phyloP scores from a whole-genome alignment of 2,888 invertebrate genomes.

The Molanna angustata region DNA sequence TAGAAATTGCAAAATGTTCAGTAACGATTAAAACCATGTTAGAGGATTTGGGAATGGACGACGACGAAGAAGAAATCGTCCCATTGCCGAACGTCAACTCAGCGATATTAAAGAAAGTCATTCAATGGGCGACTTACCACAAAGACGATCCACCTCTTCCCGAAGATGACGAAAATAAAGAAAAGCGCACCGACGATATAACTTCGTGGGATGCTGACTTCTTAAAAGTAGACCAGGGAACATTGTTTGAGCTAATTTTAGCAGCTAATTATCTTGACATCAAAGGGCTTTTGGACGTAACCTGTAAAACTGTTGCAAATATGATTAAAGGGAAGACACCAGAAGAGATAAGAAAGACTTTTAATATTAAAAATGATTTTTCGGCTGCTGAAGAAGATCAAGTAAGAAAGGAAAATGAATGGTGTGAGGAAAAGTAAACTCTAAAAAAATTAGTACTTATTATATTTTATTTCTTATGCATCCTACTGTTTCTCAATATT shows the following conservation, averaged over 20 bases:
- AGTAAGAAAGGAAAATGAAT: constrained; percentile 94
- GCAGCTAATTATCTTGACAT: constrained; percentile 98
- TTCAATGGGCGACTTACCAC: constrained; percentile 91
- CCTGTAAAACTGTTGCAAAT: constrained; percentile 97
- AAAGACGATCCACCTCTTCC: constrained; percentile 95
- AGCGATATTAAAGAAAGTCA: constrained; percentile 91
- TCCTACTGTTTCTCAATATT: too few relatives aligned
- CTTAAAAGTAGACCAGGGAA: constrained; percentile 96
- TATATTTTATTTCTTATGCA: neutral
- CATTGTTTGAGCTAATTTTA: constrained; percentile 92
- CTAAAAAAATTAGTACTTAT: neutral
- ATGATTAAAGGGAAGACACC: constrained; percentile 99
- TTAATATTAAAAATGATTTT: constrained; percentile 96
- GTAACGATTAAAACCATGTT: constrained; percentile 98
- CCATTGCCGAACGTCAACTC: constrained; percentile 97
- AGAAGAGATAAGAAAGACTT: constrained; percentile 94
- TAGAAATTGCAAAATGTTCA: constrained; percentile 96
- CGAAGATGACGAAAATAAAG: constrained; percentile 96
- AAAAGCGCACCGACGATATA: constrained; percentile 98
- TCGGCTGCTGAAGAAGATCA: constrained; percentile 96
- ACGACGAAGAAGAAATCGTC: constrained; percentile 91
- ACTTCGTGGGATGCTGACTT: constrained; percentile 99
- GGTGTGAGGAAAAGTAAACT: constrained; percentile 81
- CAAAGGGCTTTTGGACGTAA: constrained; percentile 92
- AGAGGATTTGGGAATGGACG: constrained; percentile 89